Base-by-base conservation (phyloP, 2,888 invertebrate species). In the Cheilosia variabilis region DNA sequence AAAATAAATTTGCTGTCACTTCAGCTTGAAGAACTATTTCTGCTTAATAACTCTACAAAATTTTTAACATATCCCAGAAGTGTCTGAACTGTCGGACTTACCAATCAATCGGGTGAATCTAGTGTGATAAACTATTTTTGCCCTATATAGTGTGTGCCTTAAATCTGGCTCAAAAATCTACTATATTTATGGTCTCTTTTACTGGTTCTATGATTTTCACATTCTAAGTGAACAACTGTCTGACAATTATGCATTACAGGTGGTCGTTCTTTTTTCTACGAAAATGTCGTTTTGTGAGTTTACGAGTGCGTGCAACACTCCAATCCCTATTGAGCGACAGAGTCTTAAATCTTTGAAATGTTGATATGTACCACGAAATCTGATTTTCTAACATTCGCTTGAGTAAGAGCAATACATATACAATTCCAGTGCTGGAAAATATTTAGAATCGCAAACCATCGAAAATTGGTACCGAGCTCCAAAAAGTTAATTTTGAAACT, bases 111-210 rank as follows among this genome's bases (percentile, higher is more conserved):
- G 62, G 63, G 53, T 27, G 22, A 62, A 53, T 41, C 41, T 60
- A 50, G 62, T 45, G 31, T 53, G 62, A 62, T 62, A 31, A 43
- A 43, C 53, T 45, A 69, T 43, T 6, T 63, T 73, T 63, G 58
- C 65, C 58, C 50, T 31, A n/a, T 34, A 37, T 65, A 47, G 66
- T 66, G 43, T 58, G 75, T 75, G 75, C 75, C 75, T 75, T 75
- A 75, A 75, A 65, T 50, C 57, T 75, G 75, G 75, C 75, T 75
- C 57, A 47, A 71, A 52, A 53, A n/a, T 24, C 41, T 34, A 13
- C 31, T 34, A 17, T 34, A 15, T 34, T 3, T 19, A 50, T 34
- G 63, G 15, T 47, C 47, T 15, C 13, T 13, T 37, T 13, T 13
- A 37, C 13, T 37, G 13, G 37, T 37, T 13, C 15, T 37, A n/a